A percentile compares a stretch with the other conserved stretches of the same genome.
Conservation (phyloP, 2,888 invertebrate species). For the Eledona agricola region DNA sequence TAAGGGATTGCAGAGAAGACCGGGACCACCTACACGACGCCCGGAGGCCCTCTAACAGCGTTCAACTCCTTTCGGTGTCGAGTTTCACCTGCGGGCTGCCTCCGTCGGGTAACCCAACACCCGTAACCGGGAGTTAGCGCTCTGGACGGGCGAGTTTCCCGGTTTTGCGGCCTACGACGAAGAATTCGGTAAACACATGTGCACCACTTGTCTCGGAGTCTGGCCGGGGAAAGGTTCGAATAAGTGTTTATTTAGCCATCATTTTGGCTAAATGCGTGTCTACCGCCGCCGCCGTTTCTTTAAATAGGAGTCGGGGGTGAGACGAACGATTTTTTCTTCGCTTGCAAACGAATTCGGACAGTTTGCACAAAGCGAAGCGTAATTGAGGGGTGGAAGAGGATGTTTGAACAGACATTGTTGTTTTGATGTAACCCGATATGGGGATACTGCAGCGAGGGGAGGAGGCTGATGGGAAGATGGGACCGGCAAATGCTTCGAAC, state of each 20-base stretch:
- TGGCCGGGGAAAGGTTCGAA: constrained; percentile 44
- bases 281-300: constrained; percentile 7
- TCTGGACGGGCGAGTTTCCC: constrained; percentile 19
- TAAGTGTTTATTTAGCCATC: constrained; percentile 59
- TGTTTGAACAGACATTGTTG: constrained; percentile 40
- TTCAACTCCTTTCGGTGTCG: constrained; percentile 45
- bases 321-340: constrained; percentile 2
- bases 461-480: constrained; percentile 3
- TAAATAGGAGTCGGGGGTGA: constrained; percentile 8
- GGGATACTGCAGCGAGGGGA: constrained; percentile 20
- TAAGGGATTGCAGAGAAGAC: constrained; percentile 4
- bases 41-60: constrained; percentile 26
- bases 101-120: constrained; percentile 56
- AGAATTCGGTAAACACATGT: constrained; percentile 58
- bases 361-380: not conserved
- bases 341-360: constrained; percentile 2
- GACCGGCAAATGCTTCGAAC: constrained; percentile 22
- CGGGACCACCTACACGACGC: constrained; percentile 24
- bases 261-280: constrained; percentile 51
- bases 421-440: constrained; percentile 34
- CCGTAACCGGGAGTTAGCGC: constrained; percentile 37
- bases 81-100: constrained; percentile 59
- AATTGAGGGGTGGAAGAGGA: constrained; percentile 33
- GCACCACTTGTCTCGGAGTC: constrained; percentile 57
- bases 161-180: constrained; percentile 27